These are phyloP conservation scores for Euplagia quadripunctaria DNA, from an alignment of 2,888 invertebrate genomes.

Conservation along the genomic window DNA sequence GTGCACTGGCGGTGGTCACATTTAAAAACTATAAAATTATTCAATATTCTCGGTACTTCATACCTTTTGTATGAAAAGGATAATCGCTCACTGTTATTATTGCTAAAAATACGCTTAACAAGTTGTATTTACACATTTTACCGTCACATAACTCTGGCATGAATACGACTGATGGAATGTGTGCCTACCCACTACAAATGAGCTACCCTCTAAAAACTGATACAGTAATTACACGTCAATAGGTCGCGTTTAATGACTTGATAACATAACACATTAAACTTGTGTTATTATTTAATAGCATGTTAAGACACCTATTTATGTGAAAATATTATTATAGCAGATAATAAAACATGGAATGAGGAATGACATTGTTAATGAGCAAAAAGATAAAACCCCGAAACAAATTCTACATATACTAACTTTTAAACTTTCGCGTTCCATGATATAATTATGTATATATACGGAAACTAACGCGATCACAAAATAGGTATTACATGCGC, in stretches of 20 bases:
- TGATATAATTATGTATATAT: too few species aligned
- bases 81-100: constrained; percentile 29
- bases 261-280: constrained; percentile 36
- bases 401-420: too few species aligned
- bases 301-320: background rate
- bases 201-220: constrained; percentile 53
- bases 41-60: background rate
- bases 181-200: constrained; percentile 44
- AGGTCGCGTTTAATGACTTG: constrained; percentile 53
- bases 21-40: background rate
- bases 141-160: background rate
- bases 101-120: constrained; percentile 25
- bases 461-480: too few species aligned
- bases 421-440: too few species aligned
- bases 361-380: background rate
- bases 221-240: constrained; percentile 53
- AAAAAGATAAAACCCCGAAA: background rate
- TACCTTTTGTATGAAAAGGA: constrained; percentile 35
- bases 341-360: background rate
- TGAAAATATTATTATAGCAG: background rate
- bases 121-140: constrained; percentile 48
- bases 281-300: constrained; percentile 14
- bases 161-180: background rate
- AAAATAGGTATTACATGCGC: too few species aligned
- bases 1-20: background rate